phyloP scores from a whole-genome alignment of 23 tunicate species.

The Phallusia fumigata region DNA sequence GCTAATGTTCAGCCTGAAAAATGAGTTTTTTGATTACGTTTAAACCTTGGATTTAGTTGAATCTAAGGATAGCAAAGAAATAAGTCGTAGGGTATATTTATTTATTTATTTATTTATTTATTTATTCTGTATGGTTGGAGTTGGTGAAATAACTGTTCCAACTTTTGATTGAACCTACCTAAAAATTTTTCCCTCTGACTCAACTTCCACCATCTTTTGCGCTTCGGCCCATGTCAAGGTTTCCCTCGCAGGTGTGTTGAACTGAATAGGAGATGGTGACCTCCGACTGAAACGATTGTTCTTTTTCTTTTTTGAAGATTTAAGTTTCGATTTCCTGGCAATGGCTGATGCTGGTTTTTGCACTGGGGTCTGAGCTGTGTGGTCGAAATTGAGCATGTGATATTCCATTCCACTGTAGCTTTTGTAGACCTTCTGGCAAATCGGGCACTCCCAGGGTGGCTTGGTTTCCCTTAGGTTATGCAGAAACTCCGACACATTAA shows the following conservation, averaged over 20 bases:
- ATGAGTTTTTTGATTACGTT: neutral
- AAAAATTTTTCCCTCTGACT: constrained; percentile 73
- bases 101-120: no score
- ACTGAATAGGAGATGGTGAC: constrained; percentile 76
- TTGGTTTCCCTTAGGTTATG: constrained; percentile 50
- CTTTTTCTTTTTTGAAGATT: constrained; percentile 64
- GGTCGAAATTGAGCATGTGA: constrained; percentile 71
- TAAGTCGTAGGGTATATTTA: no score
- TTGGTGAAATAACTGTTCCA: no score
- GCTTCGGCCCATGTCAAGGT: constrained; percentile 98
- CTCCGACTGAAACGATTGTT: constrained; percentile 31
- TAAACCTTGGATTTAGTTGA: no score
- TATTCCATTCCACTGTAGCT: constrained; percentile 76
- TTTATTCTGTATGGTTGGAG: no score
- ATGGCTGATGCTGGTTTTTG: constrained; percentile 40
- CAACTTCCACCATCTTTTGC: constrained; percentile 90
- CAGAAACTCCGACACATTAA: constrained; percentile 51
- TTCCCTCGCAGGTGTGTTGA: constrained; percentile 58
- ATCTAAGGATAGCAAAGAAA: no score
- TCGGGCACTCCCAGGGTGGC: constrained; percentile 94
- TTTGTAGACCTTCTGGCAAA: constrained; percentile 67
- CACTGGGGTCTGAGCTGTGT: constrained; percentile 32
- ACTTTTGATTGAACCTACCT: constrained; percentile 36
- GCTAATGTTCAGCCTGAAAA: constrained; percentile 67
- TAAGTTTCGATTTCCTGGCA: constrained; percentile 41